Evolutionary conservation across 2,113 vertebrate genomes (phyloP), one percentile per base, ranked within the genome.

Genomic region (Turdus rufiventris): DNA sequence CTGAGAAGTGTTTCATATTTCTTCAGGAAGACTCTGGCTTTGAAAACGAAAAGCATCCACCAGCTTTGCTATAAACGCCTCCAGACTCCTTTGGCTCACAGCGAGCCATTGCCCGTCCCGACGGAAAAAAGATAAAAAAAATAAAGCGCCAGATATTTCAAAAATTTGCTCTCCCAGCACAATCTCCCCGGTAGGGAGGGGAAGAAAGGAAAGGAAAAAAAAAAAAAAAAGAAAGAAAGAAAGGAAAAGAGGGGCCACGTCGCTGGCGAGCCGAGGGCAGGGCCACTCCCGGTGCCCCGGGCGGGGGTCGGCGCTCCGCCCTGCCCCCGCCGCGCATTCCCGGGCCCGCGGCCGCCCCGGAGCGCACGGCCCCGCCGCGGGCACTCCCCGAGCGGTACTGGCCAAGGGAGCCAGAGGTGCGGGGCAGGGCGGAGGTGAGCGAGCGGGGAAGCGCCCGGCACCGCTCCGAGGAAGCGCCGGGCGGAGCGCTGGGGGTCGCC

Each of bases 311-410:
- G 71, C 54, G 33, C 80, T 74, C 88, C 67, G 79, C 94, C 91
- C 94, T 87, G 76, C 62, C 94, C 94, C 85, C 82, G 75, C 94
- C 93, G 91, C 88, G 54, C 95, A 91, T 96, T 96, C 93, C 96
- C 66, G 50, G 48, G 18, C 43, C 43, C 43, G 43, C 43, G 43
- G 43, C 8, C 26, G 51, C 53, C 28, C 92, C 50, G 18, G 7
- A 57, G 54, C 45, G 40, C 61, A 23, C 34, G 15, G 31, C 58
- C 58, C 57, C 34, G 58, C 57, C 17, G 50, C 25, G 25, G 25
- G 45, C n/a, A 8, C 25, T 36, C 13, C n/a, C 70, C 31, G 47
- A 48, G 21, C 47, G 40, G 63, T n/a, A n/a, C 63, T 23, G 57
- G 23, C 8, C 33, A 34, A 14, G n/a, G 56, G n/a, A 21, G 21